A percentile compares a stretch with the other conserved stretches of the same genome.
These are phyloP conservation scores for Podarcis siculus DNA, from an alignment of 2,797 vertebrate genomes.

Conservation along the genomic window DNA sequence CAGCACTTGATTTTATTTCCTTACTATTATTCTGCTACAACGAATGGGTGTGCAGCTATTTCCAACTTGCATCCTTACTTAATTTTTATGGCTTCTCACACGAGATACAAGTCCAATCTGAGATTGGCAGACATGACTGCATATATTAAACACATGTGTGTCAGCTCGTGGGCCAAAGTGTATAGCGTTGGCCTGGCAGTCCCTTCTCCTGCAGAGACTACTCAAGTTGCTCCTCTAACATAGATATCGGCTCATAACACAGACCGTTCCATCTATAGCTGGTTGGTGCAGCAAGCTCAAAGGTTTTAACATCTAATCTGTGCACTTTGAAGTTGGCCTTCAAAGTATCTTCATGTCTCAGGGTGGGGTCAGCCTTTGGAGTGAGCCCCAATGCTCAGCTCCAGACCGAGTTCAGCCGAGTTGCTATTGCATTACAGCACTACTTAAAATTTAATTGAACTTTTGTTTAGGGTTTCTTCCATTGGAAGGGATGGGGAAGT, in stretches of 20 bases:
- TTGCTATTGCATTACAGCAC: slow-evolving; percentile 10
- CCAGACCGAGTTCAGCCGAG: neutral
- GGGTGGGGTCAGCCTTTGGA: neutral
- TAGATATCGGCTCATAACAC: neutral
- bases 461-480: slow-evolving; percentile 13
- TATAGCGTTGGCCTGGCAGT: neutral
- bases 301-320: neutral
- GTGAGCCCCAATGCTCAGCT: neutral
- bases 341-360: neutral
- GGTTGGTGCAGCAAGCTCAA: neutral
- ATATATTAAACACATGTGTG: slow-evolving; percentile 7
- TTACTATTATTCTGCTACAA: neutral
- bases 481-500: slow-evolving; percentile 3
- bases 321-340: neutral
- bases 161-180: neutral
- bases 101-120: neutral
- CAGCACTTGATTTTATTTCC: neutral
- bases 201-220: neutral
- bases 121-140: neutral
- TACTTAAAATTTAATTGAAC: slow-evolving; percentile 16
- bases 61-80: neutral
- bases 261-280: neutral
- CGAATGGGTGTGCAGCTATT: neutral
- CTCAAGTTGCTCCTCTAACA: neutral
- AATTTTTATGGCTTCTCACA: neutral